Conservation (phyloP, 2,888 invertebrate genomes). For the Drosophila meridionalis region DNA sequence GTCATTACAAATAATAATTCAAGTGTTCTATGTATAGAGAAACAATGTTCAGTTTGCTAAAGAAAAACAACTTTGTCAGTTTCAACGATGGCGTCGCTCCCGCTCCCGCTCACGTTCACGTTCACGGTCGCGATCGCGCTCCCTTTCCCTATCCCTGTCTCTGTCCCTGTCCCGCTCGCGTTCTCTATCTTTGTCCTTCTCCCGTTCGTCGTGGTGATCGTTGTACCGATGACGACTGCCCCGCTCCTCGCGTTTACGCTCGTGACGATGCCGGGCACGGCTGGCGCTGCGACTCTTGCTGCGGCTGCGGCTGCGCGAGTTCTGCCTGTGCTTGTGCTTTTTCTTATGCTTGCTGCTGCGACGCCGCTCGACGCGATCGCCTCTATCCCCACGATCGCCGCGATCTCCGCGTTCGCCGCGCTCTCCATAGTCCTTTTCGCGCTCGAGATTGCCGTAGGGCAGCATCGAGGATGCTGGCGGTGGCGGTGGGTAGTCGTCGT, state of each 20-base stretch:
- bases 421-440: constrained; percentile 56
- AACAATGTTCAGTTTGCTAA: constrained; percentile 38
- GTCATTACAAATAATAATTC: constrained; percentile 13
- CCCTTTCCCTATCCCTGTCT: constrained; percentile 40
- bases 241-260: constrained; percentile 65
- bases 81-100: constrained; percentile 74
- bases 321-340: constrained; percentile 83
- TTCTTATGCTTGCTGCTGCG: constrained; percentile 83
- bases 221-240: constrained; percentile 55
- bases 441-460: constrained; percentile 51
- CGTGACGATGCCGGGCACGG: constrained; percentile 67
- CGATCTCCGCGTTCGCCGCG: constrained; percentile 42
- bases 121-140: constrained; percentile 24
- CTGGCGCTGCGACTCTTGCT: constrained; percentile 70
- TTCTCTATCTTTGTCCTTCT: constrained; percentile 27
- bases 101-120: constrained; percentile 23
- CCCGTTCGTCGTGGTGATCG: constrained; percentile 62
- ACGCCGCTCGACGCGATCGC: constrained; percentile 51
- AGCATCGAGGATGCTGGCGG: constrained; percentile 40
- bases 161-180: constrained; percentile 20
- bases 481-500: constrained; percentile 68
- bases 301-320: constrained; percentile 81
- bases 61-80: constrained; percentile 25
- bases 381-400: constrained; percentile 27
- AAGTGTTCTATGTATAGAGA: constrained; percentile 24